These are phyloP conservation scores for Cataglyphis hispanica DNA, from an alignment of 1,140 invertebrate genomes.

Conservation along the genomic window DNA sequence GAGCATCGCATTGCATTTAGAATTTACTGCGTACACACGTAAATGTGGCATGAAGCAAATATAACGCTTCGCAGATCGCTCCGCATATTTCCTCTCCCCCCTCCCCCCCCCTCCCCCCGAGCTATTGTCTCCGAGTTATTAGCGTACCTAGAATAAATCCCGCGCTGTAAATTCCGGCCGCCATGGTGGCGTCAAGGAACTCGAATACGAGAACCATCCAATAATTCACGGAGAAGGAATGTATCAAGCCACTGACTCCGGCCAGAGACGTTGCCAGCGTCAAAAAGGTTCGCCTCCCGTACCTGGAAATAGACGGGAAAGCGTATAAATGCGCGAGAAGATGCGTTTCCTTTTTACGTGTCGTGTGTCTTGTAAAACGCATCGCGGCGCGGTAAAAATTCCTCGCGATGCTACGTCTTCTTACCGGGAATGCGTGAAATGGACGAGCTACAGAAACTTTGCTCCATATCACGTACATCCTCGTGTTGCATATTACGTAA, in stretches of 20 bases:
- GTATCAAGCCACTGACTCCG: slow-evolving; percentile 88
- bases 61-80: slow-evolving; percentile 35
- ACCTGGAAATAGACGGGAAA: slow-evolving; percentile 82
- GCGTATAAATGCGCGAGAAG: slow-evolving; percentile 1
- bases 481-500: not conserved
- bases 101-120: not conserved
- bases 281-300: slow-evolving; percentile 89
- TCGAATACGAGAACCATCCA: slow-evolving; percentile 89
- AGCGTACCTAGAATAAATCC: slow-evolving; percentile 88
- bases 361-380: not conserved
- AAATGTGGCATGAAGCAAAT: not conserved
- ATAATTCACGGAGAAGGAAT: slow-evolving; percentile 90
- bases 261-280: slow-evolving; percentile 85
- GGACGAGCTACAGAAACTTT: not conserved
- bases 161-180: slow-evolving; percentile 89
- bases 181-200: slow-evolving; percentile 89
- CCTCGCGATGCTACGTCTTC: not conserved
- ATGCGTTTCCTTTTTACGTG: slow-evolving; percentile 4
- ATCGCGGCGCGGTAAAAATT: too few relatives aligned
- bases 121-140: slow-evolving; percentile 52
- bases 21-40: slow-evolving; percentile 9
- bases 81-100: slow-evolving; percentile 30
- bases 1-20: slow-evolving; percentile 15
- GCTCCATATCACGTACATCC: not conserved
- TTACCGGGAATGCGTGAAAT: slow-evolving; percentile 16